Evolutionary conservation across 2,797 vertebrate genomes (phyloP), one percentile per base, ranked within the genome.

Genomic region (Enteromius radiatus): DNA sequence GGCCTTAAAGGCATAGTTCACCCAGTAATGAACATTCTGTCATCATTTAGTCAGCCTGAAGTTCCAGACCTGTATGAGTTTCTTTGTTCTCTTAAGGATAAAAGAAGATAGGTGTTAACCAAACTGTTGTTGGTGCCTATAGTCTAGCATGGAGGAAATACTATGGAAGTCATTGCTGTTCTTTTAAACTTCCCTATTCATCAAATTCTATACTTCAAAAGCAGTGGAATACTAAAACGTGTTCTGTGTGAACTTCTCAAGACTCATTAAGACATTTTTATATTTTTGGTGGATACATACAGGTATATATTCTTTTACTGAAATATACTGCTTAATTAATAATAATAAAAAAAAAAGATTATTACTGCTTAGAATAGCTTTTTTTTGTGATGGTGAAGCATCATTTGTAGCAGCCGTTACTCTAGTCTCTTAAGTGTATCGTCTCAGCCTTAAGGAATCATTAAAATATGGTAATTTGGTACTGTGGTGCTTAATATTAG

Each of bases 391-490:
- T 15, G 31, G 28, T 28, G 21, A n/a, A 73, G 31, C 21, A 54
- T 21, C 10, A 38, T n/a, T 19, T 19, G 28, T 36, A 41, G 21
- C 10, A 68, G 36, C 21, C 31, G 0, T 36, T 54, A 36, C 71
- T 23, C 31, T 33, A 36, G 49, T 75, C 71, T 75, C 49, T 56
- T 23, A 23, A 15, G 23, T 38, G 49, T 10, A 75, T 56, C 3
- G 54, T 56, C 49, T 38, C 33, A 38, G 7, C 49, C 49, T 56
- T 75, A 65, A 38, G 63, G 63, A 65, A 21, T 36, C 63, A 65
- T 65, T 65, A 26, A 75, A 75, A 75, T 23, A 74, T 75, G 71
- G 31, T 75, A 38, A 74, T 54, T 36, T 36, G 49, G 5, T 23
- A 21, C 70, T 15, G 28, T 54, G 49, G 17, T 52, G 47, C 71